Percentiles rank a stretch among this genome's conserved stretches.
Evolutionary conservation across 2,113 vertebrate species (phyloP).

Genomic region (Triplophysa dalaica): DNA sequence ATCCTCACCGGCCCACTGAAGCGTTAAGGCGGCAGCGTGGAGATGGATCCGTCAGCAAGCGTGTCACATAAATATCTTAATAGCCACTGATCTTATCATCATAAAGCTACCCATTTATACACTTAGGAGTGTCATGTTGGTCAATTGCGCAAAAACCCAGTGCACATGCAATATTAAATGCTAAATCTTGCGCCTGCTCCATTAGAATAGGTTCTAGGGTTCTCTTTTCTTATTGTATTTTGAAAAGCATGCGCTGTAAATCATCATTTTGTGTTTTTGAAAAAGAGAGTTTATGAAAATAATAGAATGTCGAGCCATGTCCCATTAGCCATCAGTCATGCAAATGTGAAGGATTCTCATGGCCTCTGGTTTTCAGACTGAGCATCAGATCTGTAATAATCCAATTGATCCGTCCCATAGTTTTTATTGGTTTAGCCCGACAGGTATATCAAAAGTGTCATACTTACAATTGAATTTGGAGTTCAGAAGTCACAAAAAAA

Average conservation of each 20-base stretch:
- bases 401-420: too few species aligned
- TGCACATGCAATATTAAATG: conserved; percentile 75
- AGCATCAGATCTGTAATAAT: too few species aligned
- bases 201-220: conserved; percentile 71
- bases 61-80: conserved; percentile 97
- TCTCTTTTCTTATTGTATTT: conserved; percentile 42
- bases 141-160: conserved; percentile 79
- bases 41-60: conserved; percentile 85
- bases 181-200: conserved; percentile 72
- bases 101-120: conserved; percentile 91
- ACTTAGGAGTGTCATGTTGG: conserved; percentile 83
- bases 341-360: background rate
- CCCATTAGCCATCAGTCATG: background rate
- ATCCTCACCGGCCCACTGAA: conserved; percentile 70
- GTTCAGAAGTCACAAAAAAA: too few species aligned
- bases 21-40: conserved; percentile 68
- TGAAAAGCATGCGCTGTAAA: conserved; percentile 63
- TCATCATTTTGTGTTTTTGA: conserved; percentile 20
- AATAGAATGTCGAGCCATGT: background rate
- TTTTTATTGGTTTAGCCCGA: too few species aligned
- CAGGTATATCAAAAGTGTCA: too few species aligned
- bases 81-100: conserved; percentile 93
- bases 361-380: too few species aligned
- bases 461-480: too few species aligned
- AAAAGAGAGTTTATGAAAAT: background rate